Evolutionary conservation across 2,888 invertebrate genomes (phyloP).

Genomic region (Chymomyza amoena): DNA sequence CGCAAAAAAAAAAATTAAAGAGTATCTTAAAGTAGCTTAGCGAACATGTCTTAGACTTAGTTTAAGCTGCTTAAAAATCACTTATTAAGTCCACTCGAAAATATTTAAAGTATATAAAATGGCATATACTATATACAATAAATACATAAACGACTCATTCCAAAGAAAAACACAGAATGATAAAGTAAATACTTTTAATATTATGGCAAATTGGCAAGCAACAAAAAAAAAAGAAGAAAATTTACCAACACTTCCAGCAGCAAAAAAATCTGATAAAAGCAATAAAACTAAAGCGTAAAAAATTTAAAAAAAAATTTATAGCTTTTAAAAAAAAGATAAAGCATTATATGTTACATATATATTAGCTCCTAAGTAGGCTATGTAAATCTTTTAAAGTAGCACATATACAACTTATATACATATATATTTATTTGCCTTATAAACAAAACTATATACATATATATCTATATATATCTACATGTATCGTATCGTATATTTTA

Average conservation of each 20-base stretch:
- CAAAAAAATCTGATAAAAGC: slow-evolving; percentile 38
- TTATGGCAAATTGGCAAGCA: slow-evolving; percentile 17
- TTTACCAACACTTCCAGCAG: slow-evolving; percentile 14
- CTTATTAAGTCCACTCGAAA: slow-evolving; percentile 54
- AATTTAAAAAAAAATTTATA: slow-evolving; percentile 10
- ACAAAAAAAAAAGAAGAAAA: background rate
- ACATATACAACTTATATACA: slow-evolving; percentile 19
- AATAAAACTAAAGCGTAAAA: slow-evolving; percentile 18
- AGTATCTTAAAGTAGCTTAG: background rate
- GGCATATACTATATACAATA: slow-evolving; percentile 31
- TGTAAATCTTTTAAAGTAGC: slow-evolving; percentile 1
- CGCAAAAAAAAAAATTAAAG: slow-evolving; percentile 14
- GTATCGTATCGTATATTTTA: slow-evolving; percentile 76
- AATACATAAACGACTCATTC: slow-evolving; percentile 75
- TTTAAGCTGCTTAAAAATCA: slow-evolving; percentile 64
- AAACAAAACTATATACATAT: slow-evolving; percentile 35
- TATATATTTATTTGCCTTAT: slow-evolving; percentile 37
- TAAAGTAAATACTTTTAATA: slow-evolving; percentile 29
- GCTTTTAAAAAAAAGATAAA: slow-evolving; percentile 30
- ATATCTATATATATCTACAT: slow-evolving; percentile 52
- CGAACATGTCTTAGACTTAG: background rate
- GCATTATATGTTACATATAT: slow-evolving; percentile 23
- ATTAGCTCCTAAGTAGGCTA: slow-evolving; percentile 15
- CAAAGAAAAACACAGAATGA: slow-evolving; percentile 74
- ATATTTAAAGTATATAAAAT: background rate